Conservation (phyloP, 2,888 invertebrate genomes). For the Bimastos eiseni region DNA sequence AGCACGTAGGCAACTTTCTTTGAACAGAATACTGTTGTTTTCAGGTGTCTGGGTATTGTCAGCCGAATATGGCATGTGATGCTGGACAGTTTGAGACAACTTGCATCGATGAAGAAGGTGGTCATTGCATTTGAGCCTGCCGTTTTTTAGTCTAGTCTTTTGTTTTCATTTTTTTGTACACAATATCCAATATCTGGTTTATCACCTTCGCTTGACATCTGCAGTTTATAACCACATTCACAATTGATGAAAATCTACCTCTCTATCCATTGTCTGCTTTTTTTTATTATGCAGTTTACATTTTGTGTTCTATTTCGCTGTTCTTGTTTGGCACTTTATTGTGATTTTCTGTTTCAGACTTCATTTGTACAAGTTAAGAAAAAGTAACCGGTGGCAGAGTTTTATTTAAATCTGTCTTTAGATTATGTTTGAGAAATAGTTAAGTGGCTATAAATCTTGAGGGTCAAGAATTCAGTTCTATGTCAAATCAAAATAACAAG, state of each 20-base stretch:
- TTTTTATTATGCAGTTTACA: no score
- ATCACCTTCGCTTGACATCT: not conserved
- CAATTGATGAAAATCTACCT: not conserved
- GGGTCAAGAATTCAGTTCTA: no score
- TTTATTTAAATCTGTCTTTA: no score
- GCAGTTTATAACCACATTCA: not conserved
- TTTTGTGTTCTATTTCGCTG: no score
- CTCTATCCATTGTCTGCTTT: no score
- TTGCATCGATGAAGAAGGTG: conserved; percentile 31
- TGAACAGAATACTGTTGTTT: not conserved
- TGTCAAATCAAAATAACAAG: no score
- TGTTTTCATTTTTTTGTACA: not conserved
- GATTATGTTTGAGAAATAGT: no score
- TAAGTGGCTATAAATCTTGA: no score
- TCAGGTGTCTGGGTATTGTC: conserved; percentile 52
- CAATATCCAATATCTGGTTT: not conserved
- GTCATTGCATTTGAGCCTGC: not conserved
- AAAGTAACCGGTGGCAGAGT: no score
- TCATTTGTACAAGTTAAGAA: no score
- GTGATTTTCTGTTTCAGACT: no score
- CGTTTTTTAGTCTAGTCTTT: not conserved
- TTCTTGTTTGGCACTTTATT: no score
- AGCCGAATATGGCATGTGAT: conserved; percentile 50
- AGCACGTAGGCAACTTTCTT: not conserved
- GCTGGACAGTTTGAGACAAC: conserved; percentile 50